phyloP scores from a whole-genome alignment of 2,113 vertebrate species.

The Esox niger region DNA sequence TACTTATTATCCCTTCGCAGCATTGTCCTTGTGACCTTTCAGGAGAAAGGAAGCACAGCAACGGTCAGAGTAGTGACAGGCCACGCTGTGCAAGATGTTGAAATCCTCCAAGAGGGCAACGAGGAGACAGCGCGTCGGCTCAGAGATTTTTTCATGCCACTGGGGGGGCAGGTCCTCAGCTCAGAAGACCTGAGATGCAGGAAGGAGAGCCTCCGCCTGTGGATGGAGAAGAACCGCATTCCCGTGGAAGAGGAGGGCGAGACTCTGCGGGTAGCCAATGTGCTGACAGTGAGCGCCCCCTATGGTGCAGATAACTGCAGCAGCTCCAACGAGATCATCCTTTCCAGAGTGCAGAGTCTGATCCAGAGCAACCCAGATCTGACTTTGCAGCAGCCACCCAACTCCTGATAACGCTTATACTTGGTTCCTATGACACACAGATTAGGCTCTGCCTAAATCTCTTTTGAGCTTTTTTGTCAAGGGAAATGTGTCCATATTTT shows the following conservation, averaged over 20 bases:
- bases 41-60: slow-evolving; percentile 51
- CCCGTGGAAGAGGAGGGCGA: slow-evolving; percentile 76
- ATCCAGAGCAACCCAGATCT: slow-evolving; percentile 66
- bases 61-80: slow-evolving; percentile 79
- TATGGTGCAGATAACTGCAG: slow-evolving; percentile 85
- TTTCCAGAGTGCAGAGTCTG: slow-evolving; percentile 84
- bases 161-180: slow-evolving; percentile 48
- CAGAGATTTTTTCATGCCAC: slow-evolving; percentile 55
- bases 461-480: too few relatives aligned
- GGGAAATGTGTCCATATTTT: too few relatives aligned
- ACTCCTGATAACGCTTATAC: neutral
- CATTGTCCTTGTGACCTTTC: slow-evolving; percentile 79
- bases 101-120: slow-evolving; percentile 70
- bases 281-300: slow-evolving; percentile 80
- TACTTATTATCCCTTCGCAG: slow-evolving; percentile 55
- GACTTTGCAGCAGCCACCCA: neutral
- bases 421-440: too few relatives aligned
- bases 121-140: slow-evolving; percentile 60
- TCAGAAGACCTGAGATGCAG: slow-evolving; percentile 68
- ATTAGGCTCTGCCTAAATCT: too few relatives aligned
- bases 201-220: slow-evolving; percentile 67
- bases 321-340: slow-evolving; percentile 88
- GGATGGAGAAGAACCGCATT: slow-evolving; percentile 87
- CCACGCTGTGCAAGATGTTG: slow-evolving; percentile 79
- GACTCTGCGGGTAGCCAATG: slow-evolving; percentile 78